Conservation (phyloP, 2,113 vertebrate species). For the Prolemur simus region DNA sequence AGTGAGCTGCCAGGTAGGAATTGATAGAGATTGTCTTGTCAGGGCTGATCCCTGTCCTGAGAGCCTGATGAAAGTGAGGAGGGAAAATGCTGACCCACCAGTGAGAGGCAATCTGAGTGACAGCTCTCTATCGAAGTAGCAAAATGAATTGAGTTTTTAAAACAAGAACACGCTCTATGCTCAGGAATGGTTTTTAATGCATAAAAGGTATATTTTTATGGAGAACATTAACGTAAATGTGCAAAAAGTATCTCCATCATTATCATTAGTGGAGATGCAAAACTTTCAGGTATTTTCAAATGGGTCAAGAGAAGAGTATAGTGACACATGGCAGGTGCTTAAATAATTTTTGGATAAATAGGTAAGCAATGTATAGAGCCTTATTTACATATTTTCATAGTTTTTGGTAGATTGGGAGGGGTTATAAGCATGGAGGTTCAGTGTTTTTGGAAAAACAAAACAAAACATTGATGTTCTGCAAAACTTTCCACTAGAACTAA, state of each 20-base stretch:
- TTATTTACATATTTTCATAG: not conserved
- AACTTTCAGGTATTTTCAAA: not conserved
- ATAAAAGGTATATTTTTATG: not conserved
- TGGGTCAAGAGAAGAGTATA: not conserved
- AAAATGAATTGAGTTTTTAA: not conserved
- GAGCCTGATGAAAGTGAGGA: not conserved
- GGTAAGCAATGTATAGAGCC: not conserved
- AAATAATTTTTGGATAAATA: not conserved
- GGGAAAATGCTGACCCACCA: not conserved
- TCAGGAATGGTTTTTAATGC: not conserved
- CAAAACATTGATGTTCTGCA: not conserved
- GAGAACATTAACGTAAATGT: not conserved
- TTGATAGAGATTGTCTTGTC: not conserved
- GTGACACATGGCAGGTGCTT: not conserved
- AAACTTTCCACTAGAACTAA: not conserved
- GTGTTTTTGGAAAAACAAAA: not conserved
- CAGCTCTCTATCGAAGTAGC: not conserved
- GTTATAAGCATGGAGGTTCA: not conserved
- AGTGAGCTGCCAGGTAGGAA: not conserved
- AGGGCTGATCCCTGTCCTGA: not conserved
- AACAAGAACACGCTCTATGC: not conserved
- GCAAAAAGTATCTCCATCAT: not conserved
- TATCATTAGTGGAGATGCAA: not conserved
- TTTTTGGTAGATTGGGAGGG: not conserved
- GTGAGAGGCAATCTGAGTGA: not conserved